phyloP scores from a whole-genome alignment of 2,797 vertebrate species.

The Hybognathus amarus region DNA sequence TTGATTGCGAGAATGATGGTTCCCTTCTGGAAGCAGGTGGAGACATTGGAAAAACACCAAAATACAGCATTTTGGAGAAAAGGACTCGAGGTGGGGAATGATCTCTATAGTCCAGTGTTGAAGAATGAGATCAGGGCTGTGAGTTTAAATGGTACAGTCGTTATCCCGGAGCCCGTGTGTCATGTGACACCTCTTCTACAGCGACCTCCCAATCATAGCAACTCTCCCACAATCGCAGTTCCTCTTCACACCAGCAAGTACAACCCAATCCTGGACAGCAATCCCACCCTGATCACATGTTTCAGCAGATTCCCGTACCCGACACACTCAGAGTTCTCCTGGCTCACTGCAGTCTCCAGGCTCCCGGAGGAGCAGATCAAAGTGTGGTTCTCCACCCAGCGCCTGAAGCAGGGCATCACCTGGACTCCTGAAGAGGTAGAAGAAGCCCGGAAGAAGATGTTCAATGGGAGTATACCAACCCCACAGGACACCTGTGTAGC shows the following conservation, averaged over 20 bases:
- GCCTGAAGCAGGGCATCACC: conserved; percentile 96
- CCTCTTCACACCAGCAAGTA: conserved; percentile 95
- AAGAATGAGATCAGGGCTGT: conserved; percentile 84
- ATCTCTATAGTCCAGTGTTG: conserved; percentile 72
- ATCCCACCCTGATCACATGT: conserved; percentile 90
- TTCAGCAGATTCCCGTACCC: conserved; percentile 98
- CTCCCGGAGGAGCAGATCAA: conserved; percentile 96
- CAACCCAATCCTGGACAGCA: conserved; percentile 91
- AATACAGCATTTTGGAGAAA: conserved; percentile 72
- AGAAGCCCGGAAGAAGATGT: conserved; percentile 98
- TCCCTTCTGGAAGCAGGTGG: conserved; percentile 65
- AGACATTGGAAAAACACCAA: conserved; percentile 76
- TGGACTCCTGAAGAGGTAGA: conserved; percentile 99
- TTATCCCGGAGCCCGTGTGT: conserved; percentile 81
- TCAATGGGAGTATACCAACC: conserved; percentile 92
- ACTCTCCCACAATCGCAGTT: conserved; percentile 92
- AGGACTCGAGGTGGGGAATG: conserved; percentile 74
- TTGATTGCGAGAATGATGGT: conserved; percentile 76
- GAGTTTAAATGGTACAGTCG: conserved; percentile 87
- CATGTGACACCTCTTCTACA: conserved; percentile 93
- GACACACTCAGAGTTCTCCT: conserved; percentile 92
- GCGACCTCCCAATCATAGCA: conserved; percentile 93
- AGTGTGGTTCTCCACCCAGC: conserved; percentile 96
- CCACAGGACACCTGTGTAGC: conserved; percentile 86
- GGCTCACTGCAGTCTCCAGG: conserved; percentile 93